Evolutionary conservation across 53 echinoderm and acorn worm genomes (phyloP).

Genomic region (Paracentrotus lividus): DNA sequence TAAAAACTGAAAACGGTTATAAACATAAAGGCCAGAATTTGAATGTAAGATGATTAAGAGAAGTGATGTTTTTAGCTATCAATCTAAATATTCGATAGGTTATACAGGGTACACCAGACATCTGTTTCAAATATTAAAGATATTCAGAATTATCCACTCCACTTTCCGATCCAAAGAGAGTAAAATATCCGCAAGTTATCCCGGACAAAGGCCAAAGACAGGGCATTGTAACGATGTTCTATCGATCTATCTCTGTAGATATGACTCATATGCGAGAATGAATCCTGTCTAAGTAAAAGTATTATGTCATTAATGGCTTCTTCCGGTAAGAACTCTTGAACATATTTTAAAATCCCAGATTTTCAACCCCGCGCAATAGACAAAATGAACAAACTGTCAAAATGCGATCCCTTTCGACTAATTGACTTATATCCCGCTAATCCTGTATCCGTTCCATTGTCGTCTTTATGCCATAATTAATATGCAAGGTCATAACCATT

Average conservation of each 20-base stretch:
- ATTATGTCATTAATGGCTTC: constrained; percentile 49
- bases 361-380: not conserved
- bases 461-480: not conserved
- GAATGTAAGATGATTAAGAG: not conserved
- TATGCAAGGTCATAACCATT: no score
- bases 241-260: not conserved
- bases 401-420: constrained; percentile 8
- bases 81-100: not conserved
- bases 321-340: constrained; percentile 13
- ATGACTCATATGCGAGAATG: not conserved
- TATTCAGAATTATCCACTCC: not conserved
- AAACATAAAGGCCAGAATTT: not conserved
- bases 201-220: constrained; percentile 19
- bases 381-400: constrained; percentile 49
- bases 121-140: not conserved
- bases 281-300: constrained; percentile 37
- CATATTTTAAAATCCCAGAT: not conserved
- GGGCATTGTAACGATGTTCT: not conserved
- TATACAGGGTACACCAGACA: not conserved
- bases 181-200: not conserved
- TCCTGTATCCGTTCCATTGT: constrained; percentile 5
- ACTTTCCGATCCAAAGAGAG: not conserved
- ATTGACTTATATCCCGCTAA: constrained; percentile 41
- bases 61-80: not conserved
- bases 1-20: not conserved